A percentile compares a stretch with the other conserved stretches of the same genome.
These are phyloP conservation scores for Monopis laevigella DNA, from an alignment of 2,888 invertebrate species.

Conservation along the genomic window DNA sequence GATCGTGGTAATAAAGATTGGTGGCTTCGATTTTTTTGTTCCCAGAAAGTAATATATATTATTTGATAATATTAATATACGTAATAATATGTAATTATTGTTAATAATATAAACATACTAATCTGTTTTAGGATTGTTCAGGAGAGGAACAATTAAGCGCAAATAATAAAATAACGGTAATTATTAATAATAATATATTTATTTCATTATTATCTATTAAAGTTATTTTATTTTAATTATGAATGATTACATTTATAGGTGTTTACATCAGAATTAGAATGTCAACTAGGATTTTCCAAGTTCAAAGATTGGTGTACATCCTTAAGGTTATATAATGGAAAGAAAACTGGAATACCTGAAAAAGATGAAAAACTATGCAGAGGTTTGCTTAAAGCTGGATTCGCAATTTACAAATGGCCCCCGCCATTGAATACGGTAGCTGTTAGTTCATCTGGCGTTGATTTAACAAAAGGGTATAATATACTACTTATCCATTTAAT, in stretches of 20 bases:
- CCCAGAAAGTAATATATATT: constrained; percentile 26
- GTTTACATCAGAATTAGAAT: constrained; percentile 74
- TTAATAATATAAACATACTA: no score
- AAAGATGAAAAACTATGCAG: constrained; percentile 42
- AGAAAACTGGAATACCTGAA: constrained; percentile 48
- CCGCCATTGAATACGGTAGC: constrained; percentile 59
- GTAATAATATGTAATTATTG: no score
- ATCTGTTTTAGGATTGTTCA: not conserved
- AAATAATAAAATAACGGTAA: constrained; percentile 7
- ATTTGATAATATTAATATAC: no score
- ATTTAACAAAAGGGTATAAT: constrained; percentile 61
- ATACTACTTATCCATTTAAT: no score
- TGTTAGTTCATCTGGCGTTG: constrained; percentile 56
- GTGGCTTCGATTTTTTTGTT: constrained; percentile 41
- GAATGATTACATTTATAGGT: constrained; percentile 40
- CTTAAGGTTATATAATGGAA: constrained; percentile 71
- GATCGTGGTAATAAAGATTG: constrained; percentile 30
- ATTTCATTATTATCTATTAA: not conserved
- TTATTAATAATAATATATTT: not conserved
- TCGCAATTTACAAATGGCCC: constrained; percentile 75
- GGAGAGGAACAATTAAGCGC: not conserved
- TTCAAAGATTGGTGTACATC: constrained; percentile 74
- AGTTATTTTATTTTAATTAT: not conserved
- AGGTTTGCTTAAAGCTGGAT: constrained; percentile 40
- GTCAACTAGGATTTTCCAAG: constrained; percentile 70